Evolutionary conservation across 53 echinoderm and acorn worm species (phyloP), one percentile per base, ranked within the genome.

Genomic region (Paracentrotus lividus): DNA sequence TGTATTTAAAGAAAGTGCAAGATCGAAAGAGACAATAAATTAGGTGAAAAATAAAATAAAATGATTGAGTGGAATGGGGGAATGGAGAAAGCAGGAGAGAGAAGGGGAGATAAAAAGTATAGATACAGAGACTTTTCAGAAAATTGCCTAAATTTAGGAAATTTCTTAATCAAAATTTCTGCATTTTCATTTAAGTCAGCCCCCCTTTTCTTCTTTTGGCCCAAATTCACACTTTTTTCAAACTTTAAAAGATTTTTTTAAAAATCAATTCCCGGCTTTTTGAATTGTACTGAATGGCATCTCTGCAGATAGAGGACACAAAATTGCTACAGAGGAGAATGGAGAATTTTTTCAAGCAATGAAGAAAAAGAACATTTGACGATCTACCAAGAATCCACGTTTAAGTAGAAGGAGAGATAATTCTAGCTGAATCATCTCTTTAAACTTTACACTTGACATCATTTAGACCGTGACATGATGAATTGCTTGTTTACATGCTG

Each of bases 401-500:
- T n/a, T n/a, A n/a, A n/a, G n/a, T n/a, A n/a, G 85, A 23, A 49
- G 24, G 52, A 60, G 5, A 6, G 60, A 60, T 23, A 57, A 57
- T 20, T 57, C 57, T 10, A 57, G 5, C 18, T 38, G 72, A 5
- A 72, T 72, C 27, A 45, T 4, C 27, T n/a, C 81, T n/a, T 81
- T 26, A 45, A 81, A 49, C 81, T 38, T 81, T 27, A 44, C 47
- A 47, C 47, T 44, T 81, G 7, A 3, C 8, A n/a, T 47, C n/a
- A 81, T 81, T n/a, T 26, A 20, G 81, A 81, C 81, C 81, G 81
- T 81, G 81, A 81, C 44, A n/a, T 49, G 44, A 76, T 76, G 76
- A 36, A 42, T 34, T 81, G 26, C 40, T 8, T 45, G 81, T 81
- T 44, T 47, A 47, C 81, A n/a, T 81, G 81, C n/a, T 81, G 47